Percentiles rank a stretch among this genome's conserved stretches.
Conservation (phyloP, 2,888 invertebrate genomes). For the Entomobrya proxima region DNA sequence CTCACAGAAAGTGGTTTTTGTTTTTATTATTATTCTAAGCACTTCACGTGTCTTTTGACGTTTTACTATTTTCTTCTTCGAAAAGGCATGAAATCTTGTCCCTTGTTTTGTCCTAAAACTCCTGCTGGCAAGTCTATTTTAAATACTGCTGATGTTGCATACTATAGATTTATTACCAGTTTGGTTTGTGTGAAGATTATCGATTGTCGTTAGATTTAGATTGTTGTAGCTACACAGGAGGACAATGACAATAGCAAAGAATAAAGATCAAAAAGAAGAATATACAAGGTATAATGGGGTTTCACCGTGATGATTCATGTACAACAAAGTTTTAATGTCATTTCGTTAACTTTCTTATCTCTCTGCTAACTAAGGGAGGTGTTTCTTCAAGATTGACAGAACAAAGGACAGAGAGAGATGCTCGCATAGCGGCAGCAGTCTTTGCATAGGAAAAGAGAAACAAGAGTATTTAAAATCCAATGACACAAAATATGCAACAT, state of each 20-base stretch:
- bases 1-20: slow-evolving; percentile 46
- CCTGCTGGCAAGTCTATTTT: slow-evolving; percentile 64
- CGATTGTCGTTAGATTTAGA: slow-evolving; percentile 29
- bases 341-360: slow-evolving; percentile 42
- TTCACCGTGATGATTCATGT: slow-evolving; percentile 53
- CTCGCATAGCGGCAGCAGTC: neutral
- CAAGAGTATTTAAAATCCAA: slow-evolving; percentile 52
- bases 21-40: slow-evolving; percentile 44
- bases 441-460: slow-evolving; percentile 45
- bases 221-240: too few relatives aligned
- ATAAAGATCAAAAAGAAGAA: neutral
- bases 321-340: slow-evolving; percentile 45
- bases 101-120: slow-evolving; percentile 54
- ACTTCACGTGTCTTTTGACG: slow-evolving; percentile 22
- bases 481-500: slow-evolving; percentile 68
- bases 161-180: slow-evolving; percentile 12
- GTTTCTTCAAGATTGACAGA: slow-evolving; percentile 73
- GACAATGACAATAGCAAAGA: slow-evolving; percentile 37
- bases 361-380: slow-evolving; percentile 15
- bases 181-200: neutral
- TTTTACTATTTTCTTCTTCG: slow-evolving; percentile 27
- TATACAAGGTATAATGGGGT: neutral
- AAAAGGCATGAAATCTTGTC: slow-evolving; percentile 33
- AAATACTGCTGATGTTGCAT: slow-evolving; percentile 48
- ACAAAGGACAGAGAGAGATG: slow-evolving; percentile 72